These are phyloP conservation scores for Siniperca chuatsi DNA, from an alignment of 2,113 vertebrate species.

Conservation along the genomic window DNA sequence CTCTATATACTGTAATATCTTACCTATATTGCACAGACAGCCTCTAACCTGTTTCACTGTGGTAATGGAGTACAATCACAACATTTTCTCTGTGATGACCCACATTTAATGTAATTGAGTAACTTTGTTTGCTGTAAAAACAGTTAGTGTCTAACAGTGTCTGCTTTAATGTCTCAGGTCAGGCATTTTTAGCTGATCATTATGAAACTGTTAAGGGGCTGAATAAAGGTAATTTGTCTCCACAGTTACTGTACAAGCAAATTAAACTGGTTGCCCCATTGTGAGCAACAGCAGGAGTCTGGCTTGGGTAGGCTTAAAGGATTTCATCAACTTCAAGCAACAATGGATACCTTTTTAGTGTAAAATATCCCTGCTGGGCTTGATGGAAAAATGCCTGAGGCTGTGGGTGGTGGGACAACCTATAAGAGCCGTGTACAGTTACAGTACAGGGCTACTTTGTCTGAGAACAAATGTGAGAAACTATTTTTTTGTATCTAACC, in stretches of 20 bases:
- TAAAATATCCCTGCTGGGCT: slow-evolving; percentile 45
- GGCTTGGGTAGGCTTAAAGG: slow-evolving; percentile 40
- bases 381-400: slow-evolving; percentile 25
- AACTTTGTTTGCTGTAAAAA: slow-evolving; percentile 12
- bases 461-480: slow-evolving; percentile 45
- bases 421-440: slow-evolving; percentile 36
- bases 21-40: not conserved
- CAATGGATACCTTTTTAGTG: slow-evolving; percentile 53
- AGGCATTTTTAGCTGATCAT: not conserved
- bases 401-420: slow-evolving; percentile 19
- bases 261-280: slow-evolving; percentile 19
- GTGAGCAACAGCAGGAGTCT: slow-evolving; percentile 36
- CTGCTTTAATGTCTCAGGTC: not conserved
- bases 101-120: slow-evolving; percentile 9
- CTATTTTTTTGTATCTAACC: slow-evolving; percentile 21
- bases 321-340: slow-evolving; percentile 58
- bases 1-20: not conserved
- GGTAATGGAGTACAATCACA: slow-evolving; percentile 17
- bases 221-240: slow-evolving; percentile 14
- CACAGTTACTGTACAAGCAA: slow-evolving; percentile 41
- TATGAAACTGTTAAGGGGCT: not conserved
- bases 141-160: not conserved
- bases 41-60: not conserved
- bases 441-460: slow-evolving; percentile 14
- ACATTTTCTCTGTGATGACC: slow-evolving; percentile 15